Evolutionary conservation across 92 coral and sea anemone species (phyloP), one percentile per base, ranked within the genome.

Genomic region (Umimayanthus kanabou): DNA sequence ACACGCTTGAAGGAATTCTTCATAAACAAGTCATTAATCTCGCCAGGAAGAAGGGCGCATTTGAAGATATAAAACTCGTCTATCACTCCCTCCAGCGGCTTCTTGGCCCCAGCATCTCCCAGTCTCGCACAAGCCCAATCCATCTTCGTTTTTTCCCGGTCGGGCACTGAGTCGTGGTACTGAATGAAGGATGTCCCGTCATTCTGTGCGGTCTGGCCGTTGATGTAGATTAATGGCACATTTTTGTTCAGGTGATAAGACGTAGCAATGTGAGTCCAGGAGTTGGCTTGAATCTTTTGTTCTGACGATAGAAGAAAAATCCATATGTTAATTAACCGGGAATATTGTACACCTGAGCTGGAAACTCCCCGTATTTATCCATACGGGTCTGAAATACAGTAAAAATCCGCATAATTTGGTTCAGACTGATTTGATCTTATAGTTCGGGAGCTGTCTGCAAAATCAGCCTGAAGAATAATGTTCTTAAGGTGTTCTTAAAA

Each of bases 51-150:
- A 37, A 96, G 92, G 33, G 93, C 97, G 80, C 99, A 96, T 89
- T 95, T 95, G 80, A 96, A 96, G 40, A 96, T 93, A 58, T 93
- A 94, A 82, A 96, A 96, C 89, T 96, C 99, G 82, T 96, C 99
- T 30, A 96, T 55, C 8, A 88, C 87, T 66, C 98, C 99, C 42
- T 89, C 90, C 7, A 95, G 88, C 2, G 99, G 97, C 57, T 90
- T 90, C 71, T 92, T 87, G 77, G 89, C 88, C 65, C 77, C 82
- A 14, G 93, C 88, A 37, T 90, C 93, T 0, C 99, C 99, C 70
- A 96, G 82, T 75, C 92, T 92, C 7, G 98, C 98, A 77, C 99
- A 96, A 42, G 83, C 90, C 99, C 99, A 96, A 87, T 83, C 90
- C 82, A 90, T 89, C 45, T 88, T 85, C 43, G 78, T 23, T 43